Evolutionary conservation across 2,113 vertebrate species (phyloP).

Genomic region (Sceloporus tristichus): DNA sequence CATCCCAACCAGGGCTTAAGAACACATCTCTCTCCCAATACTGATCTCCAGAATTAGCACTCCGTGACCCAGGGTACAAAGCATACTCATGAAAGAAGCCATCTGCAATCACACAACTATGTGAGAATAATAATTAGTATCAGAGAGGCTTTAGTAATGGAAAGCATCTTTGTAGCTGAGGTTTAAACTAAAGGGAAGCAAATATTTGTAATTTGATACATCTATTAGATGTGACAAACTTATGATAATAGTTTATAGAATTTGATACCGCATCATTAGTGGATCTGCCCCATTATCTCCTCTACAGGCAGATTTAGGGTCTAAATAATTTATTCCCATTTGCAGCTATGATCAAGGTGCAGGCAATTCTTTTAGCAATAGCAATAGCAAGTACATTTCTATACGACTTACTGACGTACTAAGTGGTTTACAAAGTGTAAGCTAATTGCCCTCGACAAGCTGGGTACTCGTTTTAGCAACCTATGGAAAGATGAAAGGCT

Average conservation of each 20-base stretch:
- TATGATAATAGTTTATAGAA: background rate
- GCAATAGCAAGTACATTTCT: too few relatives aligned
- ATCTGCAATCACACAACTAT: slow-evolving; percentile 37
- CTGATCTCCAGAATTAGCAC: slow-evolving; percentile 62
- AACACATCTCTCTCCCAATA: slow-evolving; percentile 45
- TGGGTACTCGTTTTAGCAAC: too few relatives aligned
- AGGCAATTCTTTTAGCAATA: too few relatives aligned
- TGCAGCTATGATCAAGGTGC: too few relatives aligned
- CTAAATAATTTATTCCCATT: background rate
- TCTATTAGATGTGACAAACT: background rate
- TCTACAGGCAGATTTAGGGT: background rate
- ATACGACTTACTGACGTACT: too few relatives aligned
- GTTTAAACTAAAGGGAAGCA: slow-evolving; percentile 8
- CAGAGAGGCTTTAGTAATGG: slow-evolving; percentile 24
- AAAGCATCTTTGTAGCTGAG: slow-evolving; percentile 42
- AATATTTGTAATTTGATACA: slow-evolving; percentile 2
- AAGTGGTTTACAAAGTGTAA: too few relatives aligned
- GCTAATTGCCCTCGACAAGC: too few relatives aligned
- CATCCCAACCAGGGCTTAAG: slow-evolving; percentile 58
- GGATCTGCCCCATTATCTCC: background rate
- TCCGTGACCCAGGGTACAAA: slow-evolving; percentile 58
- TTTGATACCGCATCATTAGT: background rate
- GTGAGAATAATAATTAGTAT: slow-evolving; percentile 48
- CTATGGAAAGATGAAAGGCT: too few relatives aligned
- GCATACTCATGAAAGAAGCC: slow-evolving; percentile 48